phyloP scores from a whole-genome alignment of 2,113 vertebrate species.

The Bostrychus sinensis region DNA sequence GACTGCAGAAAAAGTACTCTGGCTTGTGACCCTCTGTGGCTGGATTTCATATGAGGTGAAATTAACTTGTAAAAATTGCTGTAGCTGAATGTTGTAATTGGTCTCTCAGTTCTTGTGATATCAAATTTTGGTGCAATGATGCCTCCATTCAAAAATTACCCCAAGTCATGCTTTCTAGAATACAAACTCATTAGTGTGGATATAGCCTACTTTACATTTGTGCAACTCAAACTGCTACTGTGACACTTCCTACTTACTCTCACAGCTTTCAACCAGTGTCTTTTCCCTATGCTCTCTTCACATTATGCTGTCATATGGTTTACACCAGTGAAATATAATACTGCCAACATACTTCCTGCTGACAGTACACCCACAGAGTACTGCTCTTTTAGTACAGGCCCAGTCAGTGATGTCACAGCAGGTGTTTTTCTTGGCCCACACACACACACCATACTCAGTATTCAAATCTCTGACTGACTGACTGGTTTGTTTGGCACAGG shows the following conservation, averaged over 20 bases:
- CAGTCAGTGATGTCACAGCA: conserved; percentile 13
- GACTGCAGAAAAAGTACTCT: too few species aligned
- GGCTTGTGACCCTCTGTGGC: too few species aligned
- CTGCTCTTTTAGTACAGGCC: not conserved
- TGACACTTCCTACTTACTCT: not conserved
- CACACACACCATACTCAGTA: not conserved
- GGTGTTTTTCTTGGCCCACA: not conserved
- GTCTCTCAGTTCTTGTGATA: too few species aligned
- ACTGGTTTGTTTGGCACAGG: conserved; percentile 4
- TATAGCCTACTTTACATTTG: too few species aligned
- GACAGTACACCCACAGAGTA: not conserved
- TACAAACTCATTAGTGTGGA: too few species aligned
- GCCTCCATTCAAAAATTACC: too few species aligned
- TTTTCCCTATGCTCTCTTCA: not conserved
- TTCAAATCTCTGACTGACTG: not conserved
- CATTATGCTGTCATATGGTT: not conserved
- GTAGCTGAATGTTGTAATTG: too few species aligned
- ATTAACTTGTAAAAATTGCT: too few species aligned
- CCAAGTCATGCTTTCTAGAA: too few species aligned
- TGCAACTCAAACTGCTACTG: not conserved
- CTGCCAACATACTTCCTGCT: not conserved
- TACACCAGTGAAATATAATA: not conserved
- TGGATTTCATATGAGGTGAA: too few species aligned
- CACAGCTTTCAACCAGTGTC: not conserved
- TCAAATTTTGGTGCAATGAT: too few species aligned